Evolutionary conservation across 2,888 invertebrate species (phyloP), one percentile per base, ranked within the genome.

Genomic region (Pristionchus mayeri): DNA sequence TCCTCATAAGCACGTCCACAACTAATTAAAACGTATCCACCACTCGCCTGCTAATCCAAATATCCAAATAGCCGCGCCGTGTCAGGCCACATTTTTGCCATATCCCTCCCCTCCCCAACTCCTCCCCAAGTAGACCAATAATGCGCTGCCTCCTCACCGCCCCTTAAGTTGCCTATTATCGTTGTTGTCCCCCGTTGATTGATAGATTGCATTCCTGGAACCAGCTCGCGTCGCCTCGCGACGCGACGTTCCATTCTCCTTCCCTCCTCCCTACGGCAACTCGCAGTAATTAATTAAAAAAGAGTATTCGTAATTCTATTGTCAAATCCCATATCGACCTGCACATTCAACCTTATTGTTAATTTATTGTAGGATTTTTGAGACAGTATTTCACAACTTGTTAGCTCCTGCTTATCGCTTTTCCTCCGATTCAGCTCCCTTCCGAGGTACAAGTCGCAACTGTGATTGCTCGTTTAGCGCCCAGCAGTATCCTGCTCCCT

Each of bases 251-350:
- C 71, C 71, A 34, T 71, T 44, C 44, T 24, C 44, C 40, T n/a
- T 37, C 30, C 71, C 1, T 40, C 63, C 34, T 34, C 63, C 63
- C n/a, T n/a, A n/a, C n/a, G n/a, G n/a, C 57, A 4, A 2, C 30
- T 37, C 67, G 16, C 11, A 34, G 67, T 67, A n/a, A n/a, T n/a
- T n/a, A n/a, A n/a, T n/a, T n/a, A n/a, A n/a, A 13, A 18, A 30
- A 30, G n/a, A 67, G 67, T 67, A 67, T 67, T 67, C 67, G 67
- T 67, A 34, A 67, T 67, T 40, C 37, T n/a, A 34, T 30, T 63
- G 63, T 67, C 37, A 30, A 4, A 21, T 67, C 67, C 3, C 67
- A 67, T 67, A 37, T 67, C 40, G 11, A 2, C 67, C 24, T 63
- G n/a, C 30, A 6, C 60, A 1, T 60, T 60, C 13, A 27, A 16